Base-by-base conservation (phyloP, 2,113 vertebrate genomes). In the Poecile atricapillus region DNA sequence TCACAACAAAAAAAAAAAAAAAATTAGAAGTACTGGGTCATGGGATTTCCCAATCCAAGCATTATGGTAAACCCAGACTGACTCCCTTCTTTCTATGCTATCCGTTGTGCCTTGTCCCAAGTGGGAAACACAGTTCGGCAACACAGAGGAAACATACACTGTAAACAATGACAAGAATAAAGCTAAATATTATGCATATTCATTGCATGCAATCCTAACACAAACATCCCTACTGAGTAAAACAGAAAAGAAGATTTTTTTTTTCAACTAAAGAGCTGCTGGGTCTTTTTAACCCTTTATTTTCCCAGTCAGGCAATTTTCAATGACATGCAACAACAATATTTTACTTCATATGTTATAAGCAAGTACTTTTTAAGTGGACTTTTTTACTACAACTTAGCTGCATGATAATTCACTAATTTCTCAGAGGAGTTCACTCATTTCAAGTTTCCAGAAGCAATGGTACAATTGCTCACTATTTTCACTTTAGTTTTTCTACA, bases 151-250 rank as follows among this genome's bases (percentile, higher is more conserved):
- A 86, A 58, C 33, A 70, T 52, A 47, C 30, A n/a, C 74, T 84
- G 46, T 85, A 96, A 94, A 93, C 80, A 95, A 83, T 60, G 49
- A 83, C 87, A 82, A 90, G 96, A 95, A 95, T 85, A 94, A 91
- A 94, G 58, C 74, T 62, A 82, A 96, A 96, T 93, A 86, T 95
- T 93, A 74, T 87, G 74, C 93, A 90, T 94, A 97, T 96, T 97
- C 88, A 95, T 92, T 47, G 70, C 52, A 59, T 31, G 18, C 71
- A 94, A 83, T 76, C 71, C 79, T 94, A 90, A 90, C 75, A 93
- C 71, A 92, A 94, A 93, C 2, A 20, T 65, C 28, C 41, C 25
- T 83, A 65, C 63, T 83, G 55, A 83, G 76, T 58, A 80, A 85
- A 88, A 83, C 18, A 22, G 33, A 78, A 70, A 60, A 76, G 50